These are phyloP conservation scores for Melieria crassipennis DNA, from an alignment of 2,888 invertebrate genomes.

Conservation along the genomic window DNA sequence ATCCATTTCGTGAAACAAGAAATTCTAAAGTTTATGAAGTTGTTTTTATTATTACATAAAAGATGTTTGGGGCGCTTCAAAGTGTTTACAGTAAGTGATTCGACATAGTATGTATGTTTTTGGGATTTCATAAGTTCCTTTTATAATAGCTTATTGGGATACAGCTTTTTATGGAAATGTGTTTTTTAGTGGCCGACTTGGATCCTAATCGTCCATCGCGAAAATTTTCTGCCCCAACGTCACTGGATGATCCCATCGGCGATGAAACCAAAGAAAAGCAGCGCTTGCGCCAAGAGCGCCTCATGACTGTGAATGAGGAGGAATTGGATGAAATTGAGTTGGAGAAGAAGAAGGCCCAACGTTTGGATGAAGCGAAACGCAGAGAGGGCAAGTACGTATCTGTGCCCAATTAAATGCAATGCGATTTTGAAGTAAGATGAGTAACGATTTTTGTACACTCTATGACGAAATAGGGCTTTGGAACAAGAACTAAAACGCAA, in stretches of 20 bases:
- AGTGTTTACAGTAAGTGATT: too few species aligned
- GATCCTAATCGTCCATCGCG: conserved; percentile 76
- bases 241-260: conserved; percentile 69
- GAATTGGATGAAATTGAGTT: conserved; percentile 58
- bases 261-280: conserved; percentile 72
- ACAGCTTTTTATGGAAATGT: too few species aligned
- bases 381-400: conserved; percentile 63
- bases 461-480: conserved; percentile 63
- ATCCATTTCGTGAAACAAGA: too few species aligned
- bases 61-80: too few species aligned
- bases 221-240: conserved; percentile 72
- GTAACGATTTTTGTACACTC: background rate
- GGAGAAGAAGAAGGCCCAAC: conserved; percentile 69
- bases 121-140: too few species aligned
- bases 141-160: too few species aligned
- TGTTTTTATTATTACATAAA: too few species aligned
- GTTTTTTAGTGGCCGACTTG: conserved; percentile 69
- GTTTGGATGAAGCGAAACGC: conserved; percentile 68
- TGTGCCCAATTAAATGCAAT: background rate
- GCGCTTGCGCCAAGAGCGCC: conserved; percentile 72
- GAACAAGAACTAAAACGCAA: conserved; percentile 70
- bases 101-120: too few species aligned
- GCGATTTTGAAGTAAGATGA: background rate
- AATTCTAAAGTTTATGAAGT: too few species aligned
- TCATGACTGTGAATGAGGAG: conserved; percentile 68